Base-by-base conservation (phyloP, 2,888 invertebrate genomes). In the Cephalotes varians region DNA sequence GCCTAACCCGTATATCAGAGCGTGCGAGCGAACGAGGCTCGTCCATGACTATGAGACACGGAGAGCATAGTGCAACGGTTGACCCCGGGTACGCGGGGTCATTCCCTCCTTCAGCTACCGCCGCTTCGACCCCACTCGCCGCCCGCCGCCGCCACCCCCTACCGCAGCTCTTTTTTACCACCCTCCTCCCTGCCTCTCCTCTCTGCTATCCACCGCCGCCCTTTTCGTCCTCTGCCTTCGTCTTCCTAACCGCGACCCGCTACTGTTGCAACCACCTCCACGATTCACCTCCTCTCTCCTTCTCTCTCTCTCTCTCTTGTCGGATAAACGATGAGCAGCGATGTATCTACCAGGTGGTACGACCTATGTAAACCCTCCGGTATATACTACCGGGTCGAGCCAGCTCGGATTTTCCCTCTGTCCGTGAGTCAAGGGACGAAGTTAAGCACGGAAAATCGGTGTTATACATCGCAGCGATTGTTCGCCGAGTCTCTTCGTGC, bases 71-170 rank as follows among this genome's bases (percentile, higher is more conserved):
- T 91, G 91, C 91, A 92, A 90, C 88, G 92, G 91, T 93, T 93
- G 93, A 93, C 93, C 93, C 90, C 93, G 91, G 90, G 51, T 83
- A 88, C 90, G 82, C 91, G 92, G 91, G 93, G 93, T 93, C 93
- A 93, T 93, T 92, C 93, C 92, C 92, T 91, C 90, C 91, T 92
- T 91, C 90, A 90, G 90, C 90, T 90, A 88, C 89, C 89, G 85
- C 85, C 87, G 86, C 86, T 72, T 65, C 88, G 65, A 82, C 82
- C 69, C 67, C 77, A 69, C 49, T 69, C 73, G 58, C 58, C 79
- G 65, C 72, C 74, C 71, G 64, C 83, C 76, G 40, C 65, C 82
- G 28, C 72, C 56, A 54, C 47, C 65, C 69, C 76, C 86, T 82
- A 81, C 81, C 82, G 49, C 77, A 25, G 72, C 64, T 65, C 64